Base-by-base conservation (phyloP, 2,888 invertebrate species). In the Gordius sp. region DNA sequence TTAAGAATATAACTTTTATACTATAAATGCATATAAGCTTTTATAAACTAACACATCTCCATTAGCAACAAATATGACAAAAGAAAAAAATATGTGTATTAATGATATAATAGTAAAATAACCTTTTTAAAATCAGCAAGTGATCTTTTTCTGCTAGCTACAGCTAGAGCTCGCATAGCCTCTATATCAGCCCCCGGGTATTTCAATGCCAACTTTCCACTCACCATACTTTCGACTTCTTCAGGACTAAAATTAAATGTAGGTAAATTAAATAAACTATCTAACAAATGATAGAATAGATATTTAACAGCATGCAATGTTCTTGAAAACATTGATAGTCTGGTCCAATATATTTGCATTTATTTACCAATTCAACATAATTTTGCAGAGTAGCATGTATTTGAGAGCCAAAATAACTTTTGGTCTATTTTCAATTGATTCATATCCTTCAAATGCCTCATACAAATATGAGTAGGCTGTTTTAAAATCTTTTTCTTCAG, bases 381-480 rank as follows among this genome's bases (percentile, higher is more conserved):
- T 93, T 75, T 99, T 97, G 60, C 87, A 86, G 63, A 99, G 70
- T 64, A 97, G 76, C 97, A 99, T 99, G 72, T 99, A 99, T 69
- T 99, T 99, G 20, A 99, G 74, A n/a, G 87, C 84, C 25, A 80
- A 82, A 27, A 93, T 72, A n/a, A 20, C 93, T 69, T 83, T 86
- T 2, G 78, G 77, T 65, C 79, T 80, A 60, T 87, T 86, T 62
- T 71, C 71, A 2, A 87, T 82, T 62, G 86, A 87, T 70, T 91
- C 91, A 69, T 85, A 91, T 63, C 91, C 87, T 74, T 97, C 97
- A 70, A 93, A 97, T 16, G 91, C 91, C 74, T 97, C 97, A 70
- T 93, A 97, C 69, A 97, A 97, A 68, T 97, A 97, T 58, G 93
- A 97, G 72, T 87, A 99, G 53, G 91, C 93, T 59, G 97, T 99